These are phyloP conservation scores for Littorina saxatilis DNA, from an alignment of 1,140 invertebrate species.

Conservation along the genomic window DNA sequence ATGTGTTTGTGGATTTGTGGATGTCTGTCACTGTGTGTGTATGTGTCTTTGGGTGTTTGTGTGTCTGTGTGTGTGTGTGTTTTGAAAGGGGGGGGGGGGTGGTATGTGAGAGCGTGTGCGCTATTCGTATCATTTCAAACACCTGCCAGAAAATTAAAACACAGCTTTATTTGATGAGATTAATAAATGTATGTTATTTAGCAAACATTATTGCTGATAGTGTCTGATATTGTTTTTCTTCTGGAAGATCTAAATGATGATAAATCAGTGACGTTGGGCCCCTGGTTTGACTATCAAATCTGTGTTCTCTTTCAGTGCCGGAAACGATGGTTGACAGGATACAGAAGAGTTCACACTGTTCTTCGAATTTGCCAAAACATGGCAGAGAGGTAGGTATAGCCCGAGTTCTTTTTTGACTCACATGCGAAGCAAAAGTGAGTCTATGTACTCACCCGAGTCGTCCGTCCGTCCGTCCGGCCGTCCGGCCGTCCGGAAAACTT, in stretches of 20 bases:
- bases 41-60: too few species aligned
- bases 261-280: neutral
- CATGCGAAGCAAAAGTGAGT: neutral
- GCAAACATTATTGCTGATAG: neutral
- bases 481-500: neutral
- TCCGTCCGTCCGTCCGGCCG: neutral
- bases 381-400: slow-evolving; percentile 1
- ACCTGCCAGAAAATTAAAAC: neutral
- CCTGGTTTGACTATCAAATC: neutral
- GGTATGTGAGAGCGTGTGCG: too few species aligned
- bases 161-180: neutral
- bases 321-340: neutral
- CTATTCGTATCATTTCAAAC: neutral
- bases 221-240: neutral
- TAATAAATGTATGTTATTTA: neutral
- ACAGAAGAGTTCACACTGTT: neutral
- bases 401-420: too few species aligned
- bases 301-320: neutral
- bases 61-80: too few species aligned
- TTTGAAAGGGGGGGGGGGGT: too few species aligned
- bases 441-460: neutral
- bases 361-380: slow-evolving; percentile 5
- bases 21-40: too few species aligned
- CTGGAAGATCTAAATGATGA: neutral
- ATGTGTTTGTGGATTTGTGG: too few species aligned